Percentiles rank a stretch among this genome's conserved stretches.
Conservation (phyloP, 2,888 invertebrate genomes). For the Portevinia maculata region DNA sequence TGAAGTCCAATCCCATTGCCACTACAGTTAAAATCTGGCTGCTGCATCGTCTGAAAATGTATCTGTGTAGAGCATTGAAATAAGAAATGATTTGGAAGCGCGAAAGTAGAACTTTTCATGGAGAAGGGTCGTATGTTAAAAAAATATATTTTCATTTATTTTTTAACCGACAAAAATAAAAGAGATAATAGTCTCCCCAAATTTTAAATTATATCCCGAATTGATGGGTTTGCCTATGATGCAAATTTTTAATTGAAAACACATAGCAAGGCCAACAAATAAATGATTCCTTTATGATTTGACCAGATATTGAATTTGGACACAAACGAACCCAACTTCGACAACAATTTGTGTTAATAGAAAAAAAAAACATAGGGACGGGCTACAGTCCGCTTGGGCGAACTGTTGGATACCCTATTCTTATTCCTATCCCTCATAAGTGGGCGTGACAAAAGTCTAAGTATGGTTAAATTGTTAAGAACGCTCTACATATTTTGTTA, state of each 20-base stretch:
- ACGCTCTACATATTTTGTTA: no score
- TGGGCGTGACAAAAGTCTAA: no score
- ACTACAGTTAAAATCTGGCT: neutral
- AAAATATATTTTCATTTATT: conserved; percentile 20
- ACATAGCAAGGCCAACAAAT: conserved; percentile 13
- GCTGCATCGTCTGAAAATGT: neutral
- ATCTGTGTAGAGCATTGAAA: neutral
- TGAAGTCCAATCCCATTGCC: neutral
- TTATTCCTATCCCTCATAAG: no score
- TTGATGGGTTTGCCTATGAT: conserved; percentile 9
- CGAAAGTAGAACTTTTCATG: conserved; percentile 2
- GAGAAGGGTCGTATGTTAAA: conserved; percentile 22
- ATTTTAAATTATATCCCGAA: conserved; percentile 28
- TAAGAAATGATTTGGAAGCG: conserved; percentile 1
- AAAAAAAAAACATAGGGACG: no score
- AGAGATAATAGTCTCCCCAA: conserved; percentile 15
- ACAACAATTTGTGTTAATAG: conserved; percentile 12
- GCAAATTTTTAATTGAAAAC: conserved; percentile 29
- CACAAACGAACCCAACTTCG: conserved; percentile 7
- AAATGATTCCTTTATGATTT: conserved; percentile 27
- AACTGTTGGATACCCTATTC: no score
- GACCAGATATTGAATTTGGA: neutral
- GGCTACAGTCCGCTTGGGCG: no score
- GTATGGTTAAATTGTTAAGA: no score
- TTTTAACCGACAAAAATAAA: neutral